Evolutionary conservation across 64 coral and sea anemone genomes (phyloP), one percentile per base, ranked within the genome.

Genomic region (Stichodactyla mertensii): DNA sequence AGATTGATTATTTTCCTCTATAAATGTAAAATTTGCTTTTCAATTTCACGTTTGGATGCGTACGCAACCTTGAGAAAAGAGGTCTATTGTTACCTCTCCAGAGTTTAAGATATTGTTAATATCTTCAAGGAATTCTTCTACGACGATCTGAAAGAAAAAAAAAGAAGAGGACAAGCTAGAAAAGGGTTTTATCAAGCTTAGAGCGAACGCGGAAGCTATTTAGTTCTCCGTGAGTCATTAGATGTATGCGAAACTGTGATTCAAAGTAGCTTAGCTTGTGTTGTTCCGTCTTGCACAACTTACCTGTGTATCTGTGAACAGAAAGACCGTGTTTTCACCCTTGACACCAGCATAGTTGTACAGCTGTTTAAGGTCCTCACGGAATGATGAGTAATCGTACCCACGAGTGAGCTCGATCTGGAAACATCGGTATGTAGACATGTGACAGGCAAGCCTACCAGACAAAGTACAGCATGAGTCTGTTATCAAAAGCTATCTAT

Each of bases 21-120:
- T n/a, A n/a, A n/a, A n/a, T n/a, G n/a, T n/a, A n/a, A n/a, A n/a
- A n/a, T n/a, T n/a, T n/a, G n/a, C n/a, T n/a, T n/a, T n/a, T n/a
- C n/a, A n/a, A n/a, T n/a, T n/a, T n/a, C n/a, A n/a, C n/a, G n/a
- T n/a, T n/a, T n/a, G n/a, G n/a, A n/a, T n/a, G n/a, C n/a, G n/a
- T n/a, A n/a, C n/a, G n/a, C n/a, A n/a, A n/a, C n/a, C n/a, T n/a
- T n/a, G n/a, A n/a, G n/a, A n/a, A n/a, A n/a, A n/a, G n/a, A n/a
- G n/a, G n/a, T n/a, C n/a, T n/a, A 45, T 45, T 15, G 58, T 79
- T 91, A 99, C 97, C 97, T 99, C 97, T 55, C 97, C 97, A 52
- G 97, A 99, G 60, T 99, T 99, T 51, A 99, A 79, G 67, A 99
- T 99, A 79, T 99, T 99, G 84, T 99, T 99, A 60, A 99, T 93